These are phyloP conservation scores for Periophthalmus magnuspinnatus DNA, from an alignment of 2,797 vertebrate genomes.

Conservation along the genomic window DNA sequence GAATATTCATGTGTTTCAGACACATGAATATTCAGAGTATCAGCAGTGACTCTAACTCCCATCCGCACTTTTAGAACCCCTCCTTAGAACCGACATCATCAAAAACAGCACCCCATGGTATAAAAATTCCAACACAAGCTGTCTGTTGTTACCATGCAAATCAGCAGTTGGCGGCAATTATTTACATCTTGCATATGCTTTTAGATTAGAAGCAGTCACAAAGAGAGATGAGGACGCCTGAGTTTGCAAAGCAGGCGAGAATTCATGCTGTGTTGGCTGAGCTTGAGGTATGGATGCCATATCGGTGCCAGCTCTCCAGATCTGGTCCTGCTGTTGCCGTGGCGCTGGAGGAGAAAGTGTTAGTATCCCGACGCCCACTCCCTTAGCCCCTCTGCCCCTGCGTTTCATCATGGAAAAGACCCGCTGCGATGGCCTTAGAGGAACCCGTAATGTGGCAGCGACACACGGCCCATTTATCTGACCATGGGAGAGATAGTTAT, in stretches of 20 bases:
- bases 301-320: conserved; percentile 57
- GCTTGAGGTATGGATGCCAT: conserved; percentile 58
- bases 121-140: conserved; percentile 21
- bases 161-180: conserved; percentile 39
- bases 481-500: conserved; percentile 46
- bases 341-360: conserved; percentile 48
- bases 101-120: conserved; percentile 1
- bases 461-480: conserved; percentile 31
- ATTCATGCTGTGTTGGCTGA: conserved; percentile 48
- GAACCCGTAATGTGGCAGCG: conserved; percentile 26
- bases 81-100: background rate
- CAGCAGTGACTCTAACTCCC: background rate
- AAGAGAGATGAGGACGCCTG: conserved; percentile 26
- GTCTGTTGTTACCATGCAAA: conserved; percentile 45
- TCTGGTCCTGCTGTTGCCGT: conserved; percentile 67
- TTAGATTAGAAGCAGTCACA: conserved; percentile 32
- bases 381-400: conserved; percentile 45
- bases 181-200: conserved; percentile 42
- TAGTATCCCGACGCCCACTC: conserved; percentile 69
- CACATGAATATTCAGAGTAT: background rate
- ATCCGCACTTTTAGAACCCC: background rate
- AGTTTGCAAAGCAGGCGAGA: conserved; percentile 52
- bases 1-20: too few species aligned
- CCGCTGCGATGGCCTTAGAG: conserved; percentile 59
- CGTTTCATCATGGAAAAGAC: conserved; percentile 66